phyloP scores from a whole-genome alignment of 2,797 vertebrate genomes.

The Myiotriccus ornatus region DNA sequence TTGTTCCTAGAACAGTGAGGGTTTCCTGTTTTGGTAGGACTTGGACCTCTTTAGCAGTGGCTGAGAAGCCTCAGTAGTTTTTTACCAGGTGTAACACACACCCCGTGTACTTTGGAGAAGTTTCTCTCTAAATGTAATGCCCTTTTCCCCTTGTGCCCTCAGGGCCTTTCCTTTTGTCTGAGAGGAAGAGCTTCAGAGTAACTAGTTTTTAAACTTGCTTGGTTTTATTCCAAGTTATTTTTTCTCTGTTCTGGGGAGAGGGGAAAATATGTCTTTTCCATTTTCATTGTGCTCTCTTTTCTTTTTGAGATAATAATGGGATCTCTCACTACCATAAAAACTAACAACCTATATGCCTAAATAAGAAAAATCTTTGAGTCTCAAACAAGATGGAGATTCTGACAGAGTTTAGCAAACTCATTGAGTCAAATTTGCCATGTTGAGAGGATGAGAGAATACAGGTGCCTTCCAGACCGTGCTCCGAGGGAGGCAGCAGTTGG shows the following conservation, averaged over 20 bases:
- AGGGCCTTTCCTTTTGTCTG: background rate
- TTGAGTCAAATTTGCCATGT: background rate
- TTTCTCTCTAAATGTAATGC: background rate
- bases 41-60: background rate
- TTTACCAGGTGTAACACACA: background rate
- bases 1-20: background rate
- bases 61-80: background rate
- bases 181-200: background rate
- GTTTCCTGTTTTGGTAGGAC: background rate
- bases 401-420: background rate
- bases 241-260: background rate
- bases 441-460: background rate
- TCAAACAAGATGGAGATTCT: background rate
- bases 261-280: background rate
- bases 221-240: background rate
- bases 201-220: background rate
- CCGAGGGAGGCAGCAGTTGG: background rate
- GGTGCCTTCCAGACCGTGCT: background rate
- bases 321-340: background rate
- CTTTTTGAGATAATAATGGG: background rate
- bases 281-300: background rate
- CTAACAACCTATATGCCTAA: background rate
- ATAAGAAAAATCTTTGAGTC: background rate
- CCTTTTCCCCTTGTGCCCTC: background rate
- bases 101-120: background rate